A percentile compares a stretch with the other conserved stretches of the same genome.
phyloP scores from a whole-genome alignment of 1,140 invertebrate species.

The Latrodectus geometricus region DNA sequence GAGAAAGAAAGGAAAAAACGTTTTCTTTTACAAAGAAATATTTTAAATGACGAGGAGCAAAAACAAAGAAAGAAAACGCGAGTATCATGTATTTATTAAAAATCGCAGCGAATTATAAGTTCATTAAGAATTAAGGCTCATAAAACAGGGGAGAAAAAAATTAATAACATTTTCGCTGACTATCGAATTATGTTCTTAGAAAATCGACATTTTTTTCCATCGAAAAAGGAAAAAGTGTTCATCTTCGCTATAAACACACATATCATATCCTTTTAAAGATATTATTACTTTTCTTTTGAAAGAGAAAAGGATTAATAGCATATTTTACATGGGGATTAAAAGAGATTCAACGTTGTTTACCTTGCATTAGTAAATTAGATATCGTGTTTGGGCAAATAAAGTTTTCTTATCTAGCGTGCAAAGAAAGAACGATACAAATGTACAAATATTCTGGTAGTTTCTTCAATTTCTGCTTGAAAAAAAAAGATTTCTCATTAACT shows the following conservation, averaged over 20 bases:
- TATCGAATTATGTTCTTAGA: slow-evolving; percentile 41
- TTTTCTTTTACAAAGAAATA: slow-evolving; percentile 16
- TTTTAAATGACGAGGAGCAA: not conserved
- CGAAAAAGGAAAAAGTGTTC: slow-evolving; percentile 20
- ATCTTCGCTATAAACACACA: slow-evolving; percentile 35
- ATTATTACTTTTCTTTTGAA: slow-evolving; percentile 37
- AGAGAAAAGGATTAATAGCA: not conserved
- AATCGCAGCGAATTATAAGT: slow-evolving; percentile 54
- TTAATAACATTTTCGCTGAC: slow-evolving; percentile 30
- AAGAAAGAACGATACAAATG: too few relatives aligned
- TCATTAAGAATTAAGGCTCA: slow-evolving; percentile 59
- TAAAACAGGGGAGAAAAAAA: not conserved
- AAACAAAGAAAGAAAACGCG: slow-evolving; percentile 17
- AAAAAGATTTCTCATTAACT: slow-evolving; percentile 8
- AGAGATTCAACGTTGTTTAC: slow-evolving; percentile 37
- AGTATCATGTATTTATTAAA: slow-evolving; percentile 58
- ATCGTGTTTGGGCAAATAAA: not conserved
- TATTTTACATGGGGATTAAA: slow-evolving; percentile 47
- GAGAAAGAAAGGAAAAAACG: not conserved
- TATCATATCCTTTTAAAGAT: slow-evolving; percentile 30
- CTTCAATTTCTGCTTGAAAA: not conserved
- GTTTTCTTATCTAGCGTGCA: too few relatives aligned
- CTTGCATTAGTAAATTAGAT: slow-evolving; percentile 43
- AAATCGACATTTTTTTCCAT: slow-evolving; percentile 15
- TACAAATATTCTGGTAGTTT: too few relatives aligned